phyloP scores from a whole-genome alignment of 2,888 invertebrate species.

The Steinernema scapterisci region DNA sequence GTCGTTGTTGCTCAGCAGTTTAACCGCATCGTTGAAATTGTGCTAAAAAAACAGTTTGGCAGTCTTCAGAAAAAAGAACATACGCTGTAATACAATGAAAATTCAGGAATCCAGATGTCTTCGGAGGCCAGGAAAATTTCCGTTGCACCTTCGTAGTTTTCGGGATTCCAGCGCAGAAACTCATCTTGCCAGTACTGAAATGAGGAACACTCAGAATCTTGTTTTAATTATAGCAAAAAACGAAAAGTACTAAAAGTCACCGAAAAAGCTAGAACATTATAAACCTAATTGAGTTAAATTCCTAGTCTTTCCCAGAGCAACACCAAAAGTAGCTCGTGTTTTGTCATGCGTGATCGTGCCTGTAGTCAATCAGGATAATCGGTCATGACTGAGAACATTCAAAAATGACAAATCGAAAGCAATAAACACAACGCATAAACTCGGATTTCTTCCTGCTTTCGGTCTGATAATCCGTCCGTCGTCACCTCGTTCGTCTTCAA shows the following conservation, averaged over 20 bases:
- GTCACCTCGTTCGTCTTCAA: constrained; percentile 21
- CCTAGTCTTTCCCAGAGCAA: too few relatives aligned
- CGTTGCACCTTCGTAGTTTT: constrained; percentile 63
- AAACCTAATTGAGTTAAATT: too few relatives aligned
- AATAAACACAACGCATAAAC: neutral
- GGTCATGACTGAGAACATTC: neutral
- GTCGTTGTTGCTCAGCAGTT: constrained; percentile 65
- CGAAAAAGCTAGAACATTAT: too few relatives aligned
- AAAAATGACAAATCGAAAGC: neutral
- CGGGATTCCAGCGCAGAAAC: constrained; percentile 65
- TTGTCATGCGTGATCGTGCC: too few relatives aligned
- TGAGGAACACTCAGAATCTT: neutral
- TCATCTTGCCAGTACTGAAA: constrained; percentile 67
- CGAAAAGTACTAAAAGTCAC: too few relatives aligned
- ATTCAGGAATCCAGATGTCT: constrained; percentile 67
- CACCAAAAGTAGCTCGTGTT: too few relatives aligned
- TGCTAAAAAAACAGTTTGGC: constrained; percentile 49
- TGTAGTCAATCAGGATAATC: too few relatives aligned
- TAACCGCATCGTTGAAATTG: constrained; percentile 64
- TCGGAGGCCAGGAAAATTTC: constrained; percentile 63
- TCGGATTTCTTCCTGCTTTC: neutral
- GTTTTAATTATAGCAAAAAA: too few relatives aligned
- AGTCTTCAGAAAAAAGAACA: constrained; percentile 29
- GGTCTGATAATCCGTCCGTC: neutral
- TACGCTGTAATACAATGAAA: constrained; percentile 61